Evolutionary conservation across 2,888 invertebrate species (phyloP), one percentile per base, ranked within the genome.

Genomic region (Trichogramma evanescens): DNA sequence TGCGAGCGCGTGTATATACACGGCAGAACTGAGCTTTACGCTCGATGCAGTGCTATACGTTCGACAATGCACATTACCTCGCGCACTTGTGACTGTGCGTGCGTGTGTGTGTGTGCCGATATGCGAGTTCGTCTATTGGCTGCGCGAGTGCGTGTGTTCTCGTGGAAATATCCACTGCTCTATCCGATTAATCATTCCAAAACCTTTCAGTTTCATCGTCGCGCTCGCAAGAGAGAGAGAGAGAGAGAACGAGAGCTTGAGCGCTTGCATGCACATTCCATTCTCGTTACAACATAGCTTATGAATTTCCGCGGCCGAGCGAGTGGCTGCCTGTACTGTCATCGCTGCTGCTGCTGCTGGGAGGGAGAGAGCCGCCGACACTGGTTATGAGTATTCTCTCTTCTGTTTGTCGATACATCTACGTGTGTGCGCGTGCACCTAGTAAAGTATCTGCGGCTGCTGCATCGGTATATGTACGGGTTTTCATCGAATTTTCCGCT

Each of bases 181-280:
- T 56, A 60, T 60, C 56, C 56, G 60, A 60, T 60, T 60, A 56
- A 60, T 60, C 60, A 56, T 52, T 26, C 13, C 56, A 52, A 60
- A 60, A 53, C 52, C 56, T 60, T 60, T 56, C 52, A 52, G 43
- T 60, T 56, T 56, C 56, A 56, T 56, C 52, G 55, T 10, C 39
- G 41, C 13, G 13, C 6, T 40, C 43, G n/a, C 53, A 43, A 26
- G 26, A 26, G 26, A 26, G 26, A 26, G 26, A 26, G 26, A 26
- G 26, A 26, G 26, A 26, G 26, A 26, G 26, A 26, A 26, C 26
- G 26, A 26, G 26, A 26, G 26, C 26, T 26, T 26, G 26, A 26
- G 26, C 26, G 26, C 26, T 26, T 26, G 26, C 26, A 26, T 26
- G 26, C 26, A 26, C 26, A 26, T 26, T 26, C 26, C 26, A 26